Conservation (phyloP, 1,140 invertebrate species). For the Neodiprion virginianus region DNA sequence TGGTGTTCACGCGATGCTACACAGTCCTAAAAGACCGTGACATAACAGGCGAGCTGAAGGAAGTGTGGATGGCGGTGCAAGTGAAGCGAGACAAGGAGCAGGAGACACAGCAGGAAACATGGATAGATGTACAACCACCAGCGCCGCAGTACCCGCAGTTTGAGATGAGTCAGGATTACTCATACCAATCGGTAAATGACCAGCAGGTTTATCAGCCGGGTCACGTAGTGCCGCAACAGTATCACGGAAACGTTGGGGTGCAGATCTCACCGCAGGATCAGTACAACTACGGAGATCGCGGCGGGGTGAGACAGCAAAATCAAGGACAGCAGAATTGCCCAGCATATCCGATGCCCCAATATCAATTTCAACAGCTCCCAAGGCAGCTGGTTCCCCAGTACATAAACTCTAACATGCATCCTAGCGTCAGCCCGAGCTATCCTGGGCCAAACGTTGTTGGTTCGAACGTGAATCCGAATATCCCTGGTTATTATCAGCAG, state of each 20-base stretch:
- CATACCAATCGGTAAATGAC: slow-evolving; percentile 30
- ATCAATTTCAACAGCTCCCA: slow-evolving; percentile 45
- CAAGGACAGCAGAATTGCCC: slow-evolving; percentile 39
- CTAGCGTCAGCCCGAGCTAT: slow-evolving; percentile 23
- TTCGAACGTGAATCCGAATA: slow-evolving; percentile 30
- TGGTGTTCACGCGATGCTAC: slow-evolving; percentile 65
- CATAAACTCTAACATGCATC: slow-evolving; percentile 42
- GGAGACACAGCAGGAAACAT: slow-evolving; percentile 45
- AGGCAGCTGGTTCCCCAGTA: slow-evolving; percentile 46
- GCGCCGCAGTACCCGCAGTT: slow-evolving; percentile 44
- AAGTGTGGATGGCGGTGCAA: slow-evolving; percentile 75
- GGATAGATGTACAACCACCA: slow-evolving; percentile 48
- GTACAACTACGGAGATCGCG: slow-evolving; percentile 36
- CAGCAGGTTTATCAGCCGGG: slow-evolving; percentile 41
- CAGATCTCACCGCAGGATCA: slow-evolving; percentile 27
- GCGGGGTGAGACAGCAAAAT: slow-evolving; percentile 32
- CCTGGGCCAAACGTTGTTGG: background rate
- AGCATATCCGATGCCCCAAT: slow-evolving; percentile 41
- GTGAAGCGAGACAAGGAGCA: slow-evolving; percentile 69
- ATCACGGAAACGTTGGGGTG: slow-evolving; percentile 26
- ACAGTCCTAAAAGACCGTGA: slow-evolving; percentile 72
- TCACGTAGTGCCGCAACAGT: slow-evolving; percentile 30
- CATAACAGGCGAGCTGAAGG: slow-evolving; percentile 74
- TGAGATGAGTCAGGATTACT: slow-evolving; percentile 16
- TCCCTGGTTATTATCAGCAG: slow-evolving; percentile 24